Conservation (phyloP, 2,797 vertebrate genomes). For the Xiphorhynchus erythropygius region DNA sequence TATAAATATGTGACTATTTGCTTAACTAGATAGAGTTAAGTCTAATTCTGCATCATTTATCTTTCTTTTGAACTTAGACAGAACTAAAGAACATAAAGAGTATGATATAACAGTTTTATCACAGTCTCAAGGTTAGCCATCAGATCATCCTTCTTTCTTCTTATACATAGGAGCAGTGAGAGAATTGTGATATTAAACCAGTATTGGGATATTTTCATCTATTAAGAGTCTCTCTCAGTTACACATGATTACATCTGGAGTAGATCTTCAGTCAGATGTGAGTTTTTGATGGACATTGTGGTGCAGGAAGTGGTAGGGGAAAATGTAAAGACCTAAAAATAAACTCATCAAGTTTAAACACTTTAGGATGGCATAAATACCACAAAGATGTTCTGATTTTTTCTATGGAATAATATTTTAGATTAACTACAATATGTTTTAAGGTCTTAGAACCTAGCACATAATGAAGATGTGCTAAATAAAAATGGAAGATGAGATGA, state of each 20-base stretch:
- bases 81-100: background rate
- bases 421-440: background rate
- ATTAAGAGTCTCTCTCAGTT: background rate
- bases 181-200: background rate
- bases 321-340: background rate
- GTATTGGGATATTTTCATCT: background rate
- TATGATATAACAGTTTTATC: background rate
- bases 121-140: background rate
- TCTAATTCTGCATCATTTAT: background rate
- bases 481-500: background rate
- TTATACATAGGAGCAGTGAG: accelerated
- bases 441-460: background rate
- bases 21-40: background rate
- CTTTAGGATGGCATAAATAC: background rate
- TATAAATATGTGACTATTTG: background rate
- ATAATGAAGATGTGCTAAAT: background rate
- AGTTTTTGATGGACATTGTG: background rate
- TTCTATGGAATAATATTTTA: background rate
- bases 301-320: background rate
- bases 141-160: background rate
- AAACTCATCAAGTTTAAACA: background rate
- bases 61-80: background rate
- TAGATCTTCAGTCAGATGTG: background rate
- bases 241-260: background rate
- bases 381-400: background rate